Percentiles rank a stretch among this genome's conserved stretches.
Conservation (phyloP, 2,888 invertebrate genomes). For the Lutraria lutraria region DNA sequence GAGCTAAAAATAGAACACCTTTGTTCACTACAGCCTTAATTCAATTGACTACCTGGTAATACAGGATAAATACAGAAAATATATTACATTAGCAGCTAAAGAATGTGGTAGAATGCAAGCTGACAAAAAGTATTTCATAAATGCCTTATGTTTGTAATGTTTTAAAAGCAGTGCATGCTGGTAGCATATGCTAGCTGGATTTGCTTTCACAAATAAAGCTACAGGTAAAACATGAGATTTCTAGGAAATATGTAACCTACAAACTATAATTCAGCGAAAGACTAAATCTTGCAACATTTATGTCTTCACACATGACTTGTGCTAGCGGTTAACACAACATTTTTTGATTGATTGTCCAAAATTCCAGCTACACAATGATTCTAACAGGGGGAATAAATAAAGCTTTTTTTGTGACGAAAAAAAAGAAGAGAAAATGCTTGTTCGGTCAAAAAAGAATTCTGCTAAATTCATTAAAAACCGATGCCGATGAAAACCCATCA, state of each 20-base stretch:
- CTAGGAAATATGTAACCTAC: conserved; percentile 17
- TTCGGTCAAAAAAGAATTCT: too few species aligned
- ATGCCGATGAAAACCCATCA: not conserved
- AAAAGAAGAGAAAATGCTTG: too few species aligned
- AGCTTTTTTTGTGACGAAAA: too few species aligned
- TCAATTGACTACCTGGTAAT: not conserved
- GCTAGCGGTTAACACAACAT: too few species aligned
- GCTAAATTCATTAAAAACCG: not conserved
- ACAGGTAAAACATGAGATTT: not conserved
- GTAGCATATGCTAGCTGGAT: not conserved
- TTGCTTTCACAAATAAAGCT: conserved; percentile 2
- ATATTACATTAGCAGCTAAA: not conserved
- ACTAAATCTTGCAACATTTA: too few species aligned
- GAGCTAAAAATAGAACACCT: not conserved
- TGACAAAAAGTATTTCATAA: conserved; percentile 12
- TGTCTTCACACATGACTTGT: too few species aligned
- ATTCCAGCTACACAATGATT: too few species aligned
- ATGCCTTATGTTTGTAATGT: not conserved
- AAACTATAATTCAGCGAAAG: not conserved
- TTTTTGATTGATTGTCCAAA: too few species aligned
- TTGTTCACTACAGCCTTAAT: not conserved
- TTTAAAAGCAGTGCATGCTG: conserved; percentile 18
- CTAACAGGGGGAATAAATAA: too few species aligned
- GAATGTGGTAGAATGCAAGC: not conserved
- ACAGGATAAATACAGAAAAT: conserved; percentile 12